Evolutionary conservation across 2,113 vertebrate genomes (phyloP).

Genomic region (Irena cyanogastra): DNA sequence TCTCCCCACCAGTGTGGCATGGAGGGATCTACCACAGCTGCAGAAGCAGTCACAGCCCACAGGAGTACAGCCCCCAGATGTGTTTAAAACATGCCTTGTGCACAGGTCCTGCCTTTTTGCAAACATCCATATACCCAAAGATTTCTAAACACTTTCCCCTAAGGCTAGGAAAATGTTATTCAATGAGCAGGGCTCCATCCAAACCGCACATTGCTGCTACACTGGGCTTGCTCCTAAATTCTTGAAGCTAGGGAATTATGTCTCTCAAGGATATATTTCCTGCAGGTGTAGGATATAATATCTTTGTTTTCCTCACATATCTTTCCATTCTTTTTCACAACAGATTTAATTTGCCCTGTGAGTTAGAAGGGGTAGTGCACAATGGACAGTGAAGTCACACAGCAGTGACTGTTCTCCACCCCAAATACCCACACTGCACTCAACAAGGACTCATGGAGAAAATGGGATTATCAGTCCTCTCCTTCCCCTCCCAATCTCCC

Average conservation of each 20-base stretch:
- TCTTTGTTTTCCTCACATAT: background rate
- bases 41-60: background rate
- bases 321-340: background rate
- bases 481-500: background rate
- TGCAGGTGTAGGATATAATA: background rate
- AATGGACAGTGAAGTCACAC: background rate
- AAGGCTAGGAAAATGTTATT: background rate
- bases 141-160: background rate
- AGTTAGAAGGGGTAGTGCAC: background rate
- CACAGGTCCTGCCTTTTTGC: background rate
- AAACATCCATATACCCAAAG: background rate
- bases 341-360: background rate
- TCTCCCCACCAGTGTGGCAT: background rate
- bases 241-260: background rate
- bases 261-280: background rate
- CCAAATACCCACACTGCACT: rapidly evolving
- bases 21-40: background rate
- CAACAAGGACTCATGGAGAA: background rate
- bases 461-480: background rate
- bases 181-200: background rate
- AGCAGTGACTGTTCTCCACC: background rate
- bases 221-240: background rate
- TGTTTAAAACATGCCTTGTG: background rate
- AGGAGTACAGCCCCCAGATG: background rate
- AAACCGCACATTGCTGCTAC: background rate